Evolutionary conservation across 2,888 invertebrate species (phyloP).

Genomic region (Yponomeuta evonymella): DNA sequence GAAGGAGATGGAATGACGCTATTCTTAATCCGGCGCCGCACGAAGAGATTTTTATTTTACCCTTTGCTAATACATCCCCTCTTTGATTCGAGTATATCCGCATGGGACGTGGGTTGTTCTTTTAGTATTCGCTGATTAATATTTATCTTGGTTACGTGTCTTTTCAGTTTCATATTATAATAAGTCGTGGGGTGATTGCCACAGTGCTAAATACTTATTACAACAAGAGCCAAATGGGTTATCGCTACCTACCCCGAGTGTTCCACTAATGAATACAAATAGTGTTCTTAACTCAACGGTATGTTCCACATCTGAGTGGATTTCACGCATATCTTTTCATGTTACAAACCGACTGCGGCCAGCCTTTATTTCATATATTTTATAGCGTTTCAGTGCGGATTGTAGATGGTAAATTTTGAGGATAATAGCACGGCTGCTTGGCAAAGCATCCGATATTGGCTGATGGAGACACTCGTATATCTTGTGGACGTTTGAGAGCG

Average conservation of each 20-base stretch:
- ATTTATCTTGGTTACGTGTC: background rate
- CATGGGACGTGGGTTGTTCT: too few relatives aligned
- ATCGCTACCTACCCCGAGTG: background rate
- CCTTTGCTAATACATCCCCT: too few relatives aligned
- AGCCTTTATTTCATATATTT: background rate
- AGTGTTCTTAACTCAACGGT: background rate
- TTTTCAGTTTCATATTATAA: background rate
- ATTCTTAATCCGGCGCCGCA: too few relatives aligned
- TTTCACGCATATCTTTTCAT: background rate
- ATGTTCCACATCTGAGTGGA: background rate
- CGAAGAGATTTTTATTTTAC: too few relatives aligned
- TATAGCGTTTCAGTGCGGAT: background rate
- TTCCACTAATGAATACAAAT: background rate
- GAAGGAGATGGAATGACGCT: too few relatives aligned
- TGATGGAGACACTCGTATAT: background rate
- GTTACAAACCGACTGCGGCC: background rate
- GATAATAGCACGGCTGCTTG: background rate
- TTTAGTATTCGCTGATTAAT: too few relatives aligned
- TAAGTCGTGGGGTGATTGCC: background rate
- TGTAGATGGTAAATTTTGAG: background rate
- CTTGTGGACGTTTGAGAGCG: background rate
- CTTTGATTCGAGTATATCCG: too few relatives aligned
- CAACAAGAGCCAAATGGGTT: background rate
- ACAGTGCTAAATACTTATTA: background rate
- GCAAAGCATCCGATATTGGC: background rate